Evolutionary conservation across 2,888 invertebrate genomes (phyloP).

Genomic region (Cactoblastis cactorum): DNA sequence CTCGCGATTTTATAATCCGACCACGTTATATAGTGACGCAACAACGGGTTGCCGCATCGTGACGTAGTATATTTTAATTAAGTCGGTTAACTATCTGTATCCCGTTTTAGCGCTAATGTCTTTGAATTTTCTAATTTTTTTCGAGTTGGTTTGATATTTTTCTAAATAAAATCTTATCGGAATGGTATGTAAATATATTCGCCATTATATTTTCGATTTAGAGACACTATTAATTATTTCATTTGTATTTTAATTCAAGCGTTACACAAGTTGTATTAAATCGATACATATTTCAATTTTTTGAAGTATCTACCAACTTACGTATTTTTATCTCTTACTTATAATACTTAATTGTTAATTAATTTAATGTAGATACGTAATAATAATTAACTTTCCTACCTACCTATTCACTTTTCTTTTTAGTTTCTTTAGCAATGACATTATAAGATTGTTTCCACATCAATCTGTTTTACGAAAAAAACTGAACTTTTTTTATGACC

Average conservation of each 20-base stretch:
- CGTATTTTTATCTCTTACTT: not conserved
- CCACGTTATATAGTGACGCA: slow-evolving; percentile 58
- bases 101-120: slow-evolving; percentile 42
- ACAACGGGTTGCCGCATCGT: slow-evolving; percentile 45
- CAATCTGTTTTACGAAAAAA: no score
- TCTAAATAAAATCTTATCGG: slow-evolving; percentile 41
- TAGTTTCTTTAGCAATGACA: no score
- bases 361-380: no score
- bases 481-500: no score
- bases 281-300: slow-evolving; percentile 4
- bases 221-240: not conserved
- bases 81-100: slow-evolving; percentile 48
- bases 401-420: no score
- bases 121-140: slow-evolving; percentile 18
- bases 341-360: not conserved
- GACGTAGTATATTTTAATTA: slow-evolving; percentile 40
- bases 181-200: slow-evolving; percentile 21
- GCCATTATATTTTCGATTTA: not conserved
- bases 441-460: no score
- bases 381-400: no score
- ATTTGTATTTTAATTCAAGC: not conserved
- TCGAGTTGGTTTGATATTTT: slow-evolving; percentile 26
- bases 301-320: not conserved
- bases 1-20: slow-evolving; percentile 59
- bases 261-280: not conserved